These are phyloP conservation scores for Sussaba pulchella DNA, from an alignment of 2,888 invertebrate species.

Conservation along the genomic window DNA sequence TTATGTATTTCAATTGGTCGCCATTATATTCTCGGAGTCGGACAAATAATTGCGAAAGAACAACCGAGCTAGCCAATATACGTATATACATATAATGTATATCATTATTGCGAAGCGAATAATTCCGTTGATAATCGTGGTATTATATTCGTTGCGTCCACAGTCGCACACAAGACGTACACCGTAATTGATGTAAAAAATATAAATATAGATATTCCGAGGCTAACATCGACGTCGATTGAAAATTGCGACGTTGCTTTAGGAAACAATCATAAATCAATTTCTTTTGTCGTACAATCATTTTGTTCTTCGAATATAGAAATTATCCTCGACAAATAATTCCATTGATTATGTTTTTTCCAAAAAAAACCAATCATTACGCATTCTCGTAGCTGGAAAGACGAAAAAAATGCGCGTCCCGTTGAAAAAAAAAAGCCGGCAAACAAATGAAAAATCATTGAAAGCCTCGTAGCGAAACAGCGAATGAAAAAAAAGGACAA, in stretches of 20 bases:
- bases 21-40: slow-evolving; percentile 45
- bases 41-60: slow-evolving; percentile 49
- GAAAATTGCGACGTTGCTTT: neutral
- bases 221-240: neutral
- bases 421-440: slow-evolving; percentile 27
- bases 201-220: neutral
- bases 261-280: neutral
- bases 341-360: neutral
- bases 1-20: slow-evolving; percentile 13
- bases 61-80: neutral
- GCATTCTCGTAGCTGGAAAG: neutral
- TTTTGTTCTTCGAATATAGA: neutral
- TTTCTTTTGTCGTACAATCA: neutral
- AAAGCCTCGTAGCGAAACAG: slow-evolving; percentile 19
- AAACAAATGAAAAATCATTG: slow-evolving; percentile 18
- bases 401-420: slow-evolving; percentile 36
- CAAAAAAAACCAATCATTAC: slow-evolving; percentile 41
- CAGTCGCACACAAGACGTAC: neutral
- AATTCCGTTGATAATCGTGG: slow-evolving; percentile 47
- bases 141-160: neutral
- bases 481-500: slow-evolving; percentile 32
- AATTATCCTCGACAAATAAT: neutral
- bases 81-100: slow-evolving; percentile 27
- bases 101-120: slow-evolving; percentile 38
- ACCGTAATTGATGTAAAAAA: neutral